Base-by-base conservation (phyloP, 92 coral and sea anemone species). In the Parazoanthus swiftii region DNA sequence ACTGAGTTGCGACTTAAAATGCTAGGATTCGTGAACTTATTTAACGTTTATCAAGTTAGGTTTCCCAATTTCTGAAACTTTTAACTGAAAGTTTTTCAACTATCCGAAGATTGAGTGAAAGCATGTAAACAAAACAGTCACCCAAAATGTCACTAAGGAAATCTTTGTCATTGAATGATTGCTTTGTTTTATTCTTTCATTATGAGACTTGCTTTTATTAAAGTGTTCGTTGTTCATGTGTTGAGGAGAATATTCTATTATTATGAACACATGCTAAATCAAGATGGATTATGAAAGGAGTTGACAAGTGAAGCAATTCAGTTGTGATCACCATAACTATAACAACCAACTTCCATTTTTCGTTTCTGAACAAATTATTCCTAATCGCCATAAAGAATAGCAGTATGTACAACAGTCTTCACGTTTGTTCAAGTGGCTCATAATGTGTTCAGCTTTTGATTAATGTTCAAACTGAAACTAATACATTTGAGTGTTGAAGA, bases 161-260 rank as follows among this genome's bases (percentile, higher is more conserved):
- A 25, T 16, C 25, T 46, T 77, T 36, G 42, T 46, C 59, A 8
- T 20, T 72, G 66, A 48, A 23, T 46, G 26, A 23, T 83, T 48
- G 63, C 86, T 83, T 83, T 83, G 78, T 83, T 83, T 42, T 43
- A 48, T 83, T 67, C 59, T 83, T 83, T 68, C 66, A 74, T 83
- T 23, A 84, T 84, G 67, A 75, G 25, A 46, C 67, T 72, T 44
- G 39, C 42, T 44, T 71, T 84, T 83, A 21, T 84, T 70, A 56
- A 84, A 38, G 26, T 43, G 67, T 68, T 33, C 63, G 87, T 84
- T 84, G 79, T 84, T 84, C 79, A 84, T 84, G 87, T 84, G 76
- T 11, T 84, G 29, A 43, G 44, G 6, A 51, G 87, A 70, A 44
- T 84, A 84, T 26, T 15, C 44, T 14, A 44, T 84, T 84, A 44